Evolutionary conservation across 2,797 vertebrate species (phyloP).

Genomic region (Xerus rutilus): DNA sequence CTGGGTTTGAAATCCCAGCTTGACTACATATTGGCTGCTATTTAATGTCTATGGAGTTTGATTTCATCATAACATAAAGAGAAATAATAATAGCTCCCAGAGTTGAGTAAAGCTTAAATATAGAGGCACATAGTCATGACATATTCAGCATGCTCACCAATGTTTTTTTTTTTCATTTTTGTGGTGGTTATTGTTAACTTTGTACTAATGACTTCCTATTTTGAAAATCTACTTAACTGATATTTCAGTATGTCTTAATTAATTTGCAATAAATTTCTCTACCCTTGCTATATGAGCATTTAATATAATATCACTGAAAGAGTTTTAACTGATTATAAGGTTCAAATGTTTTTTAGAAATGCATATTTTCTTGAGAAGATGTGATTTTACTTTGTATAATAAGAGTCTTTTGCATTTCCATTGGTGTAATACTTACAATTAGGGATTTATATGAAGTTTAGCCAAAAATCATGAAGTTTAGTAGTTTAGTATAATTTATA

Average conservation of each 20-base stretch:
- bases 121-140: neutral
- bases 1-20: neutral
- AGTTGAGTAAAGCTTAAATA: neutral
- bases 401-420: slow-evolving; percentile 10
- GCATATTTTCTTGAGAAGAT: slow-evolving; percentile 14
- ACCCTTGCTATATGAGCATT: neutral
- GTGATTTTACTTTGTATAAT: slow-evolving; percentile 18
- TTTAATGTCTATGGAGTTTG: neutral
- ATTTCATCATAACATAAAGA: neutral
- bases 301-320: neutral
- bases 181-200: neutral
- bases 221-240: slow-evolving; percentile 22
- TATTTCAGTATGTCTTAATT: neutral
- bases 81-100: slow-evolving; percentile 7
- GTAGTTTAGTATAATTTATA: slow-evolving; percentile 62
- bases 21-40: neutral
- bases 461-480: slow-evolving; percentile 61
- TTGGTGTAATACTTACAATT: slow-evolving; percentile 11
- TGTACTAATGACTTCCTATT: neutral
- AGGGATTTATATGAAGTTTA: slow-evolving; percentile 16
- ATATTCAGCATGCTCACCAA: neutral
- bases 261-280: neutral
- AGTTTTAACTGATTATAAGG: neutral
- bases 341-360: slow-evolving; percentile 25
- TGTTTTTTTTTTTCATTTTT: neutral